Conservation (phyloP, 2,113 vertebrate species). For the Symphodus melops region DNA sequence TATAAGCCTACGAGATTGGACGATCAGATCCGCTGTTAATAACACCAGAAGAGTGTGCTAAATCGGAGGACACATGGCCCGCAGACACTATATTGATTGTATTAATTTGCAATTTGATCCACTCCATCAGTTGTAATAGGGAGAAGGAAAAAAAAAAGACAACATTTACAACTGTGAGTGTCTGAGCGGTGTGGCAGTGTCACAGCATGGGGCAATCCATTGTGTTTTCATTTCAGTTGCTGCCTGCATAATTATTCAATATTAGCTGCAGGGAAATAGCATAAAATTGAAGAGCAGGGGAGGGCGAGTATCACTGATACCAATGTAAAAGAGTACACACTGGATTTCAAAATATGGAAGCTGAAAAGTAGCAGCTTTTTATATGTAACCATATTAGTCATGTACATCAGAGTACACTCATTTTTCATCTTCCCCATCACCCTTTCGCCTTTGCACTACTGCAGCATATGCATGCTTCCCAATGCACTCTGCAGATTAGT, state of each 20-base stretch:
- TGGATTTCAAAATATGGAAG: background rate
- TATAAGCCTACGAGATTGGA: constrained; percentile 39
- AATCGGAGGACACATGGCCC: constrained; percentile 59
- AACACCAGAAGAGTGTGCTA: constrained; percentile 49
- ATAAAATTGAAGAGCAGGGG: constrained; percentile 13
- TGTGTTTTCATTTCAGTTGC: constrained; percentile 47
- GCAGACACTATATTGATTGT: constrained; percentile 73
- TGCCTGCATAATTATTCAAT: constrained; percentile 46
- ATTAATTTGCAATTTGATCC: constrained; percentile 72
- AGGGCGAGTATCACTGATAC: background rate
- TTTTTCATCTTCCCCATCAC: constrained; percentile 27
- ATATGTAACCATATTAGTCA: constrained; percentile 1
- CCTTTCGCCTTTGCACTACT: constrained; percentile 10
- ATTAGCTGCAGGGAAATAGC: constrained; percentile 25
- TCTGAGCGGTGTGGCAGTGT: constrained; percentile 13
- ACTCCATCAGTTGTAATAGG: constrained; percentile 65
- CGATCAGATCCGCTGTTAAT: constrained; percentile 51
- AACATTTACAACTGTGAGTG: constrained; percentile 37
- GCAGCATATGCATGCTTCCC: constrained; percentile 36
- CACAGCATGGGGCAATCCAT: constrained; percentile 25
- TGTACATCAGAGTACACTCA: constrained; percentile 4
- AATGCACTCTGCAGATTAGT: constrained; percentile 69
- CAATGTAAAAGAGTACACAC: constrained; percentile 10
- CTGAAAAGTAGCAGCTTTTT: background rate
- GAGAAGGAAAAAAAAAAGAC: constrained; percentile 9